Evolutionary conservation across 23 tunicate species (phyloP).

Genomic region (Styela plicata): DNA sequence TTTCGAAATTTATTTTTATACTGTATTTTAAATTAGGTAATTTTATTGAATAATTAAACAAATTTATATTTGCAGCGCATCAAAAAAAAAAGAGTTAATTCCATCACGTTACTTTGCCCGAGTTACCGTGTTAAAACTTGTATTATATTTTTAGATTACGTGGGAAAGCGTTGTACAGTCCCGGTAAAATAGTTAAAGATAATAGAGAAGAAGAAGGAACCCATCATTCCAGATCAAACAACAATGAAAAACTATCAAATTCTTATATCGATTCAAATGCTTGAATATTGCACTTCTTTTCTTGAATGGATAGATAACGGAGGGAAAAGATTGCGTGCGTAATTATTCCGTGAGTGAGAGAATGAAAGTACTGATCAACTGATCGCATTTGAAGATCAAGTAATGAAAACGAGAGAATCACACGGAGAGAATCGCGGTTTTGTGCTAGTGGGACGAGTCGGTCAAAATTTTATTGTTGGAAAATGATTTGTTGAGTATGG

Average conservation of each 20-base stretch:
- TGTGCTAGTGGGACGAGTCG: too few relatives aligned
- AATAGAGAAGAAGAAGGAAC: constrained; percentile 4
- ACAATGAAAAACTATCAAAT: background rate
- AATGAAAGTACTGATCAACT: background rate
- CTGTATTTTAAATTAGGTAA: too few relatives aligned
- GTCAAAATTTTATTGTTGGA: too few relatives aligned
- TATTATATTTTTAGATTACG: background rate
- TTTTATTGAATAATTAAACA: too few relatives aligned
- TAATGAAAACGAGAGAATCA: background rate
- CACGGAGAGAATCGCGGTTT: background rate
- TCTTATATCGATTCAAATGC: background rate
- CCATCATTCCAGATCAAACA: background rate
- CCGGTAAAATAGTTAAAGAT: constrained; percentile 10
- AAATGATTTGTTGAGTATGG: too few relatives aligned
- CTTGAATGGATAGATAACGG: too few relatives aligned
- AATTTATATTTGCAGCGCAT: too few relatives aligned
- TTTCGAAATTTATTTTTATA: too few relatives aligned
- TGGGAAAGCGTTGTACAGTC: background rate
- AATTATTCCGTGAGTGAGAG: background rate
- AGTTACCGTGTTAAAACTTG: too few relatives aligned
- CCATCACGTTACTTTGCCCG: too few relatives aligned
- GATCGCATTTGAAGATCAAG: background rate
- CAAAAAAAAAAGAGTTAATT: too few relatives aligned
- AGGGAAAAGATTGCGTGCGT: too few relatives aligned
- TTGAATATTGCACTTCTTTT: background rate